Base-by-base conservation (phyloP, 2,113 vertebrate species). In the Thoracochromis brauschi region DNA sequence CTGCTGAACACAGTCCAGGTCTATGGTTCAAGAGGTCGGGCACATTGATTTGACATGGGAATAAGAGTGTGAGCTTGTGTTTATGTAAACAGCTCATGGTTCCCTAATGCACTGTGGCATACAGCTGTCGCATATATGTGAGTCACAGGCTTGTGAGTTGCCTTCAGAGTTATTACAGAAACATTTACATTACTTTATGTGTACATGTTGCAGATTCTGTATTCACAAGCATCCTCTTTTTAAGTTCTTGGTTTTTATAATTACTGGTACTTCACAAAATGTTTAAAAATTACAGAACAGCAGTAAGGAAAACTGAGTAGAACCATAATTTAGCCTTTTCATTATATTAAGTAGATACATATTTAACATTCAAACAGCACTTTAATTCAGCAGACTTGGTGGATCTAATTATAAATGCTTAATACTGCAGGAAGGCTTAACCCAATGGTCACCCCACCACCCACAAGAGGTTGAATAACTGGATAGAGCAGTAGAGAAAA, bases 1-100 rank as follows among this genome's bases (percentile, higher is more conserved):
- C 80, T 55, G 49, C 80, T 92, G 89, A 88, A 91, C 63, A 26
- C 13, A 83, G 88, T 95, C 88, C 85, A 92, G 68, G 87, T 53
- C 78, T 71, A n/a, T 4, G 24, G 91, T 90, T 89, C 91, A 91
- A 17, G 29, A 91, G 90, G 83, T 92, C 71, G 40, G 54, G 79
- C 83, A 84, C 92, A 93, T 86, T 89, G 90, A 93, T 94, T 94
- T 94, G 91, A 95, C 93, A 82, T 24, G 55, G 88, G 87, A 87
- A 82, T 90, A 87, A 3, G 29, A 92, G 80, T 81, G 84, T 84
- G 86, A 90, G 85, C 12, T 87, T 89, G 73, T 93, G 83, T 89
- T 92, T 92, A 79, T 85, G 88, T 87, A 87, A 92, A 92, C 85
- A 91, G 51, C 60, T 90, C 85, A 73, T 47, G 17, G 71, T 53